A percentile compares a stretch with the other conserved stretches of the same genome.
These are phyloP conservation scores for Podarcis cretensis DNA, from an alignment of 2,113 vertebrate species.

Conservation along the genomic window DNA sequence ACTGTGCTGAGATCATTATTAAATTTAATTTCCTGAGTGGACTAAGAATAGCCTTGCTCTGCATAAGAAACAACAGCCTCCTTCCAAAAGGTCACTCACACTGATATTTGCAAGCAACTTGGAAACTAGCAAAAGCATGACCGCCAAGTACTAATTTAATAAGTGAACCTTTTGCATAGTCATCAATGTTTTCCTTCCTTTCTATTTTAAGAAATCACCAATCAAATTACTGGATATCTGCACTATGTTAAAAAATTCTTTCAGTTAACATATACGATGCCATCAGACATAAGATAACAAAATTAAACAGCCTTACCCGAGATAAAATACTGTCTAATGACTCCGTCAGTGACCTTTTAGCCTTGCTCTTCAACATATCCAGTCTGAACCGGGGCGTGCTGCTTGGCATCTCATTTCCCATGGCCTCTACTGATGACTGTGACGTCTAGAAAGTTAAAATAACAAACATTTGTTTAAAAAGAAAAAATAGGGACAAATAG, in stretches of 20 bases:
- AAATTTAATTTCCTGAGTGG: conserved; percentile 36
- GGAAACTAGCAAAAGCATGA: conserved; percentile 16
- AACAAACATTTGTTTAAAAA: not conserved
- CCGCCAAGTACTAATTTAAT: not conserved
- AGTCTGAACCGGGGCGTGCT: conserved; percentile 86
- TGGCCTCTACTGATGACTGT: conserved; percentile 70
- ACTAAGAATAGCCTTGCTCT: not conserved
- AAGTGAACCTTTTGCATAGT: not conserved
- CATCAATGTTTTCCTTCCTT: not conserved
- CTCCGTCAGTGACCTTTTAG: conserved; percentile 91
- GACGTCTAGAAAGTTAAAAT: conserved; percentile 56
- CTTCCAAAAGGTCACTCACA: conserved; percentile 15
- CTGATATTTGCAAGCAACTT: not conserved
- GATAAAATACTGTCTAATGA: conserved; percentile 90
- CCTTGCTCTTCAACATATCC: conserved; percentile 90
- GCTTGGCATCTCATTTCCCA: conserved; percentile 74
- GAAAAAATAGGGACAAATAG: conserved; percentile 3
- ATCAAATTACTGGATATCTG: not conserved
- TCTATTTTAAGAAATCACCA: not conserved
- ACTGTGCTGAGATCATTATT: conserved; percentile 5
- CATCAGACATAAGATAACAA: conserved; percentile 11
- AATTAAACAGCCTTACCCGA: conserved; percentile 69
- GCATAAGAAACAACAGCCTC: conserved; percentile 15
- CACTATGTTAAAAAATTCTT: not conserved
- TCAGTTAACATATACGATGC: not conserved